Evolutionary conservation across 2,888 invertebrate genomes (phyloP), one percentile per base, ranked within the genome.

Genomic region (Dolichopus griseipennis): DNA sequence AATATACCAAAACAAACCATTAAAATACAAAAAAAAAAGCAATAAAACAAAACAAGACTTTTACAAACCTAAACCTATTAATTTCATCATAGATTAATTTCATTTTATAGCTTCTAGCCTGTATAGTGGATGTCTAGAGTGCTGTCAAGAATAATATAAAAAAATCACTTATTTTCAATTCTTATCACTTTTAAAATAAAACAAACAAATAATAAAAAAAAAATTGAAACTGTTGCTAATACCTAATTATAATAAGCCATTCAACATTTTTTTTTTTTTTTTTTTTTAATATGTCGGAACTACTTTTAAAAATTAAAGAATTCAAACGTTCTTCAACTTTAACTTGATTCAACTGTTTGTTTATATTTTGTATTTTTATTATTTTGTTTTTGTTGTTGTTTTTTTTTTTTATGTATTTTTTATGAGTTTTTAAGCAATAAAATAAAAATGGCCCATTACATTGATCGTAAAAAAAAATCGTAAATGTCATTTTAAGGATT

Each of bases 381-480:
- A 4, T 27, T 27, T 5, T 27, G 27, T 27, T 27, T 27, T 27
- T 27, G 5, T 27, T 27, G 2, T 27, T 27, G 3, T 12, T 41
- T 41, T 12, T 41, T 12, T 27, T 41, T 12, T 12, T 15, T 52
- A 12, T 18, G 52, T 52, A 52, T 52, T 52, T 52, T 27, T 52
- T 52, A 52, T 52, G 63, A 66, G 64, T 61, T 43, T 62, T 37
- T 52, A 62, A 65, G 67, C 52, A 69, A 66, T 67, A 68, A 68
- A 66, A 68, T 68, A 69, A 68, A 71, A 71, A 69, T 69, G 65
- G 68, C 66, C 69, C 69, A 71, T 71, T 69, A 71, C 67, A 66
- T 65, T 65, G 68, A 65, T 71, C 71, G 68, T 71, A 71, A 71
- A 71, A 71, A 66, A 71, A 66, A 68, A 70, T 70, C 69, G 69